Conservation (phyloP, 1,140 invertebrate genomes). For the Drusus annulatus region DNA sequence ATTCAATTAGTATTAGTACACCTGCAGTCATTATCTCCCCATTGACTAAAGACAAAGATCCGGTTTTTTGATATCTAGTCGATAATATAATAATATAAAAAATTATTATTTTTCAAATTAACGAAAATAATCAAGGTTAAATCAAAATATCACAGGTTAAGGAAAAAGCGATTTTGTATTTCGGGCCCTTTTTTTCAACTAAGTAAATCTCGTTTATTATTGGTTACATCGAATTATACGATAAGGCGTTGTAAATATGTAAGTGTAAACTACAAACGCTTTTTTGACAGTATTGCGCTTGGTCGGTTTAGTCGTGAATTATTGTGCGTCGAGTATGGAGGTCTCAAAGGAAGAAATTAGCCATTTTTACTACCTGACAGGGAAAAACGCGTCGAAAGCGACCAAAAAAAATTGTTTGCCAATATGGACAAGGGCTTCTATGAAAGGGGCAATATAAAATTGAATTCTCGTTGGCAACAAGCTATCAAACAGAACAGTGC, state of each 20-base stretch:
- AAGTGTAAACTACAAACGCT: constrained; percentile 7
- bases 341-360: constrained; percentile 21
- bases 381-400: constrained; percentile 9
- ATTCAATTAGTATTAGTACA: constrained; percentile 48
- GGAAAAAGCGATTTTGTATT: too few species aligned
- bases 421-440: too few species aligned
- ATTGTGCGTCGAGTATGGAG: constrained; percentile 22
- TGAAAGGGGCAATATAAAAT: too few species aligned
- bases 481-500: too few species aligned
- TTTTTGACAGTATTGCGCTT: constrained; percentile 45
- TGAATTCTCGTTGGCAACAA: too few species aligned
- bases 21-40: constrained; percentile 40
- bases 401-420: too few species aligned
- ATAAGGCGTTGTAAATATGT: neutral
- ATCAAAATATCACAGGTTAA: too few species aligned
- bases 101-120: neutral
- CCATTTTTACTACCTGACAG: constrained; percentile 16
- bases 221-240: neutral
- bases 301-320: constrained; percentile 52
- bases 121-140: too few species aligned
- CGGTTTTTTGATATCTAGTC: neutral
- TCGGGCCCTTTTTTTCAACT: too few species aligned
- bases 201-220: constrained; percentile 8
- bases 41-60: neutral
- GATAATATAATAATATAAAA: too few species aligned